Base-by-base conservation (phyloP, 1,140 invertebrate genomes). In the Hypsibius dujardini region DNA sequence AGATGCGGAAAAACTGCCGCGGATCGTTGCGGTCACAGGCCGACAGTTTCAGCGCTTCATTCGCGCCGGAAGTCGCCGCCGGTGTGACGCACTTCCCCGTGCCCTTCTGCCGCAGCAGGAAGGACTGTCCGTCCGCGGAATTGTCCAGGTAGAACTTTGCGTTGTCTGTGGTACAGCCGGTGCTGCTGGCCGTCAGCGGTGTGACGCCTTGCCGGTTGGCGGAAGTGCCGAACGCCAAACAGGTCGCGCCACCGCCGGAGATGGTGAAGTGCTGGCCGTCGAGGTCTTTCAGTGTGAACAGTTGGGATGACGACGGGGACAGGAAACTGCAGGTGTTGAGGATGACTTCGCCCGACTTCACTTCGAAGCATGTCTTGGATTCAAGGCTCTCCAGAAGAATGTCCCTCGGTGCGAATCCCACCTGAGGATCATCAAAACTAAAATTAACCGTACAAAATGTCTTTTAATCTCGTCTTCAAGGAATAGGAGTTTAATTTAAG, bases 131-230 rank as follows among this genome's bases (percentile, higher is more conserved):
- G 42, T 67, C 62, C 12, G 62, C 62, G 3, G 62, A 67, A 3
- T 15, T 67, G 45, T 67, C 62, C 62, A 67, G 62, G 62, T 15
- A 67, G 62, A 67, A 67, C 42, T 67, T 67, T 12, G 62, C 12
- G 45, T 3, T 67, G 42, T 67, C 62, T 15, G 12, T 42, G 12
- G 62, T 15, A 42, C 62, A 67, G 12, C 45, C 12, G 42, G 3
- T 45, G 62, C 12, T 42, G 62, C 12, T 15, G 45, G 62, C 62
- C 12, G 45, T 12, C 7, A 56, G 50, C n/a, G 7, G 50, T 56
- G 50, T 56, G 50, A 7, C 50, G n/a, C 7, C 7, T 56, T 56
- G 50, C 28, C 28, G 28, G n/a, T 7, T n/a, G 7, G 7, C 7
- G 7, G 50, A 56, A 12, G 50, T 12, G 7, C 7, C 7, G 62